These are phyloP conservation scores for Psettodes erumei DNA, from an alignment of 2,113 vertebrate species.

Conservation along the genomic window DNA sequence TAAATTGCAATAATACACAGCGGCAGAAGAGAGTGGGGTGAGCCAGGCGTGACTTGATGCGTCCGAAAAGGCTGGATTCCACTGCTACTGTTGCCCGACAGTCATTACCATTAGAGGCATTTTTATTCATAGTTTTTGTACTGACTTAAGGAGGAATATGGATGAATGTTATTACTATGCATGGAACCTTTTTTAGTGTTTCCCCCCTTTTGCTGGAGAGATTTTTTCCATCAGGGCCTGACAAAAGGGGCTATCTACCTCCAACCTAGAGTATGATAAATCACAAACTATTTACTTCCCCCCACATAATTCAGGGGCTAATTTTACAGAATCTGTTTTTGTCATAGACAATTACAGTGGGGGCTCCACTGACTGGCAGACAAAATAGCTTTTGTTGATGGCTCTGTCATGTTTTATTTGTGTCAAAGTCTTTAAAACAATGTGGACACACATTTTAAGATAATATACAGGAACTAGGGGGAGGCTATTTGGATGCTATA, in stretches of 20 bases:
- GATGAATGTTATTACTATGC: slow-evolving; percentile 87
- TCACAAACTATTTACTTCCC: slow-evolving; percentile 85
- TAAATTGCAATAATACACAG: slow-evolving; percentile 85
- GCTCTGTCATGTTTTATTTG: slow-evolving; percentile 87
- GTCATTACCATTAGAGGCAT: slow-evolving; percentile 82
- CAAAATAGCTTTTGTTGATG: slow-evolving; percentile 88
- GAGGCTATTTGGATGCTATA: slow-evolving; percentile 76
- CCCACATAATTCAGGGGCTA: slow-evolving; percentile 82
- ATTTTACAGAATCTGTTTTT: slow-evolving; percentile 88
- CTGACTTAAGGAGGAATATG: slow-evolving; percentile 83
- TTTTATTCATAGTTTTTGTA: slow-evolving; percentile 86
- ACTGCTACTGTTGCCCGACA: slow-evolving; percentile 69
- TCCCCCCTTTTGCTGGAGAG: slow-evolving; percentile 64
- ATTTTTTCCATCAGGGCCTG: slow-evolving; percentile 81
- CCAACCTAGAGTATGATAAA: slow-evolving; percentile 84
- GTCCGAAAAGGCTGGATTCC: slow-evolving; percentile 75
- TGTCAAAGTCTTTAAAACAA: slow-evolving; percentile 82
- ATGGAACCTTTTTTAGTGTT: slow-evolving; percentile 71
- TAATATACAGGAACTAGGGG: slow-evolving; percentile 74
- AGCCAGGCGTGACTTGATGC: slow-evolving; percentile 79
- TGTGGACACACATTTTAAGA: slow-evolving; percentile 83
- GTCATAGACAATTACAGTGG: slow-evolving; percentile 85
- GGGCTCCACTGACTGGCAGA: slow-evolving; percentile 84
- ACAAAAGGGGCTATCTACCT: slow-evolving; percentile 81
- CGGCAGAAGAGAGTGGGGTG: slow-evolving; percentile 71